phyloP scores from a whole-genome alignment of 1,140 invertebrate genomes.

The Drosophila kanapiae region DNA sequence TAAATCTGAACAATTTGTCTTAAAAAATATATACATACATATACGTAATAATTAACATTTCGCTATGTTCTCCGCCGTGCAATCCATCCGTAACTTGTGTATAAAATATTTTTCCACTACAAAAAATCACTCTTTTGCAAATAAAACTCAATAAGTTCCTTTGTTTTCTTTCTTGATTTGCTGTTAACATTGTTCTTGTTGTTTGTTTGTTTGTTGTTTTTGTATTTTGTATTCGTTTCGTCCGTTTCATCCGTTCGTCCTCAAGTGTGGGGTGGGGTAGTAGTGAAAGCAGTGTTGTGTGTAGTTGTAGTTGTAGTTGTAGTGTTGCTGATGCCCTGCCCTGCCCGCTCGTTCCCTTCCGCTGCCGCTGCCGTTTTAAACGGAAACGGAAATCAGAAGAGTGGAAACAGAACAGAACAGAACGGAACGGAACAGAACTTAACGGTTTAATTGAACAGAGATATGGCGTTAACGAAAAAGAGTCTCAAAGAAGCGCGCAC shows the following conservation, averaged over 20 bases:
- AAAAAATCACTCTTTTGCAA: constrained; percentile 84
- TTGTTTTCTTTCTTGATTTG: constrained; percentile 51
- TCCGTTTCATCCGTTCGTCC: constrained; percentile 27
- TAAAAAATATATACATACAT: constrained; percentile 79
- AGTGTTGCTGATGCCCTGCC: constrained; percentile 15
- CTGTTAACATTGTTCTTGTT: constrained; percentile 72
- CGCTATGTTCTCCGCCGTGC: constrained; percentile 53
- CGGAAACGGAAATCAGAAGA: constrained; percentile 21
- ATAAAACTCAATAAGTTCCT: constrained; percentile 75
- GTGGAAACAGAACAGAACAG: constrained; percentile 7
- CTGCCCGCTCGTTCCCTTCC: constrained; percentile 13
- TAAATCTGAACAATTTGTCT: constrained; percentile 81
- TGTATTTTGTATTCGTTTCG: constrained; percentile 21
- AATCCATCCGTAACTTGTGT: constrained; percentile 65
- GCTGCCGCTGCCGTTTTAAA: constrained; percentile 33
- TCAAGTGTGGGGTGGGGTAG: constrained; percentile 12
- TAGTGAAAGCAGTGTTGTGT: background rate
- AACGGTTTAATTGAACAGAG: constrained; percentile 23
- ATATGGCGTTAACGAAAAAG: constrained; percentile 22
- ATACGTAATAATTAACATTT: constrained; percentile 84
- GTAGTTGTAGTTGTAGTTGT: constrained; percentile 15
- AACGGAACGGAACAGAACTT: constrained; percentile 10
- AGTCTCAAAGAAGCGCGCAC: constrained; percentile 44
- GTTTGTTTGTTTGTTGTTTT: constrained; percentile 20
- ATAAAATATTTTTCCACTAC: constrained; percentile 83